phyloP scores from a whole-genome alignment of 2,113 vertebrate species.

The Parotia lawesii region DNA sequence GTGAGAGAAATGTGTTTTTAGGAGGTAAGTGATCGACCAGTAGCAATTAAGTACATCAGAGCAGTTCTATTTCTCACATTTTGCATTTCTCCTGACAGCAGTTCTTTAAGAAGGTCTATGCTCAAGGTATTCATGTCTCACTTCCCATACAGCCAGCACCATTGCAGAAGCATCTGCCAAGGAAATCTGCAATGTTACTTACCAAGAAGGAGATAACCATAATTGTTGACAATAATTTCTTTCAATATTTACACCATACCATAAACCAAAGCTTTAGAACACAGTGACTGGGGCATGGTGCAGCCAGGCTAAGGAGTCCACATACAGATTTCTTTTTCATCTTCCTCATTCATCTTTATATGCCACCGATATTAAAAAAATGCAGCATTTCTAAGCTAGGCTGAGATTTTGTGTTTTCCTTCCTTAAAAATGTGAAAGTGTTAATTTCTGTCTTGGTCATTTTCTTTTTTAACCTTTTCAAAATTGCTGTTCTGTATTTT shows the following conservation, averaged over 20 bases:
- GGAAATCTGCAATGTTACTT: background rate
- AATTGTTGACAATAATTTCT: background rate
- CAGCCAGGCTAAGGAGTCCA: background rate
- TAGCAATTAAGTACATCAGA: background rate
- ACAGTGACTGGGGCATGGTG: rapidly evolving
- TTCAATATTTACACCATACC: background rate
- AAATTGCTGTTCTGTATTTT: background rate
- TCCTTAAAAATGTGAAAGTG: background rate
- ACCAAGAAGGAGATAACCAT: background rate
- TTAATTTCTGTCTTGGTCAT: background rate
- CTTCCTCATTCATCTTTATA: background rate
- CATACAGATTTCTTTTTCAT: background rate
- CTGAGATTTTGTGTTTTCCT: background rate
- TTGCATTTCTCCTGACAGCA: background rate
- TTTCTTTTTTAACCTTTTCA: background rate
- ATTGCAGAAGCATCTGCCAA: background rate
- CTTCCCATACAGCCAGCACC: background rate
- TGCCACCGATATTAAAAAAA: background rate
- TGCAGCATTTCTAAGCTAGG: background rate
- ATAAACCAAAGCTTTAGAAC: background rate
- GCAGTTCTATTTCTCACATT: background rate
- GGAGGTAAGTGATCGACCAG: background rate
- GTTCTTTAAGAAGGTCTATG: background rate
- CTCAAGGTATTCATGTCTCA: background rate
- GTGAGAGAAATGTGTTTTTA: background rate